Conservation (phyloP, 2,797 vertebrate species). For the Cryptoprocta ferox region DNA sequence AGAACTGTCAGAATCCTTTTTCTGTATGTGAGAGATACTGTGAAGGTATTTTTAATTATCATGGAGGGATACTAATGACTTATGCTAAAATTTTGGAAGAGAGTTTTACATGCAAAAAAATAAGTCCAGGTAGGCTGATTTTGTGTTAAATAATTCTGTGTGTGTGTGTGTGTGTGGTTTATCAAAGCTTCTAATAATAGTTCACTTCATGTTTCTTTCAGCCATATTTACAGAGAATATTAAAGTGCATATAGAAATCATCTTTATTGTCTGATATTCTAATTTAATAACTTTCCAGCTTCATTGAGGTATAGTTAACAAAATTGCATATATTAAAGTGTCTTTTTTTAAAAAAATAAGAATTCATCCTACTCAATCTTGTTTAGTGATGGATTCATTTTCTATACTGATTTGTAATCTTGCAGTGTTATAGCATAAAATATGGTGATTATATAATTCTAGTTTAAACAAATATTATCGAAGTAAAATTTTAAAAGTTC, state of each 20-base stretch:
- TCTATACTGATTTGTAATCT: neutral
- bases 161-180: constrained; percentile 21
- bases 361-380: neutral
- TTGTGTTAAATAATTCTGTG: neutral
- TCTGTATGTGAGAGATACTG: neutral
- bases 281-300: neutral
- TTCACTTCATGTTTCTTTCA: constrained; percentile 48
- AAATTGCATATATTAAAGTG: neutral
- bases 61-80: neutral
- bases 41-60: neutral
- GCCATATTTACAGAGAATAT: neutral
- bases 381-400: neutral
- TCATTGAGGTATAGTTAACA: neutral
- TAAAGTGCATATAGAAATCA: constrained; percentile 54
- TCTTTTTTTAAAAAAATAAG: neutral
- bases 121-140: neutral
- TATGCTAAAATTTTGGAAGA: neutral
- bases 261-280: neutral
- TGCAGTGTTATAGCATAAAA: neutral
- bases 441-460: neutral
- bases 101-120: neutral
- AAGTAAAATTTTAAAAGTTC: neutral
- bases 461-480: neutral
- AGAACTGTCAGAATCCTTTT: neutral
- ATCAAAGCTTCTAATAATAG: neutral